phyloP scores from a whole-genome alignment of 2,113 vertebrate genomes.

The Apaloderma vittatum region DNA sequence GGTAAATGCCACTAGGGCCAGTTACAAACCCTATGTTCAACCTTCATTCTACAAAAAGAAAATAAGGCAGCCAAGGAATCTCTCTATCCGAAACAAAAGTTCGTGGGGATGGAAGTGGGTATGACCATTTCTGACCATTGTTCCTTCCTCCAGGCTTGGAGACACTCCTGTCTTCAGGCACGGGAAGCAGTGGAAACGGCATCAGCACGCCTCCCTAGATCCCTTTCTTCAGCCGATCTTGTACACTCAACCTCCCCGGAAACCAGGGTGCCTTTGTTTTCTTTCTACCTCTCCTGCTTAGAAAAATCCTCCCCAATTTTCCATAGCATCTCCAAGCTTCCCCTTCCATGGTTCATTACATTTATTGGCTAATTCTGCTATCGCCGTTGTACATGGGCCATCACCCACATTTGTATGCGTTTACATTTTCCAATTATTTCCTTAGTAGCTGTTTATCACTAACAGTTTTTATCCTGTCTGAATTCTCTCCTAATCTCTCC shows the following conservation, averaged over 20 bases:
- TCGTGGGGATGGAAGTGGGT: background rate
- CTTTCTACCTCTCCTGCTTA: background rate
- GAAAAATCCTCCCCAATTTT: background rate
- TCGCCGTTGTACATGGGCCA: background rate
- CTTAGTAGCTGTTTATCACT: conserved; percentile 35
- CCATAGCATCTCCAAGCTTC: background rate
- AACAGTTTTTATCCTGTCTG: background rate
- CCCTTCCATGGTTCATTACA: conserved; percentile 19
- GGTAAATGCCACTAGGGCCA: background rate
- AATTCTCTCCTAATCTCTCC: background rate
- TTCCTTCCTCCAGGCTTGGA: background rate
- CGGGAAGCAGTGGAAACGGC: accelerated
- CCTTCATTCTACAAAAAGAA: background rate
- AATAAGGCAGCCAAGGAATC: background rate
- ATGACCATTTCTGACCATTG: background rate
- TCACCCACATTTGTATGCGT: background rate
- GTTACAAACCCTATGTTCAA: background rate
- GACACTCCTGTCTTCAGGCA: background rate
- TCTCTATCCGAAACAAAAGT: background rate
- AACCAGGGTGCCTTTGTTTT: background rate
- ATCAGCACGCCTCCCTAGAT: background rate
- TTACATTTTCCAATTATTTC: conserved; percentile 56
- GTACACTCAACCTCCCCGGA: background rate
- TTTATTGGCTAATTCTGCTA: background rate
- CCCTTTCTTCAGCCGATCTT: background rate